Evolutionary conservation across 1,140 invertebrate species (phyloP).

Genomic region (Drosophila ironensis): DNA sequence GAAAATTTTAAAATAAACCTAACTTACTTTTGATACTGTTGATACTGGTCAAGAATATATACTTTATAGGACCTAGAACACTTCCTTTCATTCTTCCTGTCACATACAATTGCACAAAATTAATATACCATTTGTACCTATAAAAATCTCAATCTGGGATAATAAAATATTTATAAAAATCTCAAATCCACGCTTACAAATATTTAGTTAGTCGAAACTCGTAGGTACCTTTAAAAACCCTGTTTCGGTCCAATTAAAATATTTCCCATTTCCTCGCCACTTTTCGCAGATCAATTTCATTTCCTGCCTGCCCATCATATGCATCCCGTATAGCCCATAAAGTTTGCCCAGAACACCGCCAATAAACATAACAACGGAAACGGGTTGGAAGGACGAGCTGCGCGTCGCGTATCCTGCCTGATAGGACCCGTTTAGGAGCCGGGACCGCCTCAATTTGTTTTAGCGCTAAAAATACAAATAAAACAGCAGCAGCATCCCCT

Average conservation of each 20-base stretch:
- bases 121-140: too few relatives aligned
- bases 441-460: conserved; percentile 77
- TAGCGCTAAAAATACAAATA: conserved; percentile 78
- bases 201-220: not conserved
- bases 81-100: too few relatives aligned
- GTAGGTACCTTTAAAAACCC: not conserved
- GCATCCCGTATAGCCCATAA: conserved; percentile 35
- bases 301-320: conserved; percentile 17
- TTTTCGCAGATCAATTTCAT: conserved; percentile 26
- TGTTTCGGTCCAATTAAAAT: conserved; percentile 28
- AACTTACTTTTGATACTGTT: too few relatives aligned
- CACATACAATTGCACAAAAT: too few relatives aligned
- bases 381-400: not conserved
- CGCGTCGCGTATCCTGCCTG: not conserved
- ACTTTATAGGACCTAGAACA: too few relatives aligned
- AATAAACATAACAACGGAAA: conserved; percentile 54
- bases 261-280: conserved; percentile 12
- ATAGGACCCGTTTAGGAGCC: conserved; percentile 32
- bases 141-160: too few relatives aligned
- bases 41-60: too few relatives aligned
- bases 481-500: conserved; percentile 32
- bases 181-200: too few relatives aligned
- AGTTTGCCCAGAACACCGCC: conserved; percentile 30
- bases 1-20: too few relatives aligned
- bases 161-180: too few relatives aligned